These are phyloP conservation scores for Acleris cristana DNA, from an alignment of 2,888 invertebrate species.

Conservation along the genomic window DNA sequence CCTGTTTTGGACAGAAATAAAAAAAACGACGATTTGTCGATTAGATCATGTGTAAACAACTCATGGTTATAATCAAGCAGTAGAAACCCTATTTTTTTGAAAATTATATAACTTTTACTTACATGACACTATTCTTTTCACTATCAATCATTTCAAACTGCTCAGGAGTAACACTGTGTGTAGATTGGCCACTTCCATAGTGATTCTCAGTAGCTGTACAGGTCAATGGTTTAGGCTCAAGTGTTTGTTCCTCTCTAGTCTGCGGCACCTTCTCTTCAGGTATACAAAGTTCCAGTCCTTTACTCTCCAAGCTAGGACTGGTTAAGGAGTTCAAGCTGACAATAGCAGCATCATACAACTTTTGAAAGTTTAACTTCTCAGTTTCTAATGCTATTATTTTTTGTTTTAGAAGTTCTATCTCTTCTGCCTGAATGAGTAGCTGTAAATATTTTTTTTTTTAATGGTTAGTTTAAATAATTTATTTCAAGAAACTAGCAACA, in stretches of 20 bases:
- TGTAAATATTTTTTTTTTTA: constrained; percentile 45
- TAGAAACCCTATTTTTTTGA: too few species aligned
- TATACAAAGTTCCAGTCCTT: constrained; percentile 64
- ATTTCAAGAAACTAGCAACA: too few species aligned
- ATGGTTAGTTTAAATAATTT: not conserved
- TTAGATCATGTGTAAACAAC: too few species aligned
- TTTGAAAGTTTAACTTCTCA: constrained; percentile 84
- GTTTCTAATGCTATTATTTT: constrained; percentile 81
- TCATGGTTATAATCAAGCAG: too few species aligned
- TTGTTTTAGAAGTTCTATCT: constrained; percentile 82
- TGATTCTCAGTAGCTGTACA: constrained; percentile 77
- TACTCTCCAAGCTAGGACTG: constrained; percentile 70
- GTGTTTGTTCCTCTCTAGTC: constrained; percentile 47
- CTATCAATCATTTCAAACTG: constrained; percentile 86
- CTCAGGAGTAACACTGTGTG: constrained; percentile 84
- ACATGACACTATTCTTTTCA: constrained; percentile 75
- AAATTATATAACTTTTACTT: constrained; percentile 45
- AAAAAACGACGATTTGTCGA: too few species aligned
- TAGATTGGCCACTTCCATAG: constrained; percentile 78
- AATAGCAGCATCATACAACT: constrained; percentile 78
- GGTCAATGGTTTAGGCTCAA: constrained; percentile 66
- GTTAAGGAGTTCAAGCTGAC: constrained; percentile 77
- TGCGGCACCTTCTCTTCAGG: constrained; percentile 62
- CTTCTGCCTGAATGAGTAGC: constrained; percentile 79
- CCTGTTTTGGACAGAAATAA: too few species aligned